A percentile compares a stretch with the other conserved stretches of the same genome.
Evolutionary conservation across 1,140 invertebrate species (phyloP).

Genomic region (Diorhabda elongata): DNA sequence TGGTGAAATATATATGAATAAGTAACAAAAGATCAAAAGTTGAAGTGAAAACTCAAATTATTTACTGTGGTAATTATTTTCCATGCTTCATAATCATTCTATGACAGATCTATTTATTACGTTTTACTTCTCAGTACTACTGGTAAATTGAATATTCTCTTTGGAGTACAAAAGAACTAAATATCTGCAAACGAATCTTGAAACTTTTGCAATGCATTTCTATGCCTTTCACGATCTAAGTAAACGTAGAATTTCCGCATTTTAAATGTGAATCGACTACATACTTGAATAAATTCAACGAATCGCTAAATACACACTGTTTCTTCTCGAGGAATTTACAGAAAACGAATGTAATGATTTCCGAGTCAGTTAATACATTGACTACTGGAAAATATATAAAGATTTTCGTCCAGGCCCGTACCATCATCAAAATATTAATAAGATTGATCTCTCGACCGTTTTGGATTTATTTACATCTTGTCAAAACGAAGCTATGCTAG

Average conservation of each 20-base stretch:
- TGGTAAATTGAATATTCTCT: background rate
- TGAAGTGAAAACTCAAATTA: too few relatives aligned
- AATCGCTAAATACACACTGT: background rate
- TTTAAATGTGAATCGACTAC: background rate
- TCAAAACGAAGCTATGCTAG: too few relatives aligned
- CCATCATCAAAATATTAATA: too few relatives aligned
- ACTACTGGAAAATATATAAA: background rate
- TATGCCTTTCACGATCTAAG: slow-evolving; percentile 2
- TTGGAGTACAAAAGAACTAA: background rate
- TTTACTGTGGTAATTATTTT: too few relatives aligned
- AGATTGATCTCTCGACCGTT: too few relatives aligned
- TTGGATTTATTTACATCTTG: too few relatives aligned
- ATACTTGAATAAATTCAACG: slow-evolving; percentile 2
- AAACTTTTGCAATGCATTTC: background rate
- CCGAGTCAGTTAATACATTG: background rate
- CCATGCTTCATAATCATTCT: too few relatives aligned
- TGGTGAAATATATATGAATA: too few relatives aligned
- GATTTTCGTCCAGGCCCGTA: too few relatives aligned
- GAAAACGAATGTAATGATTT: background rate
- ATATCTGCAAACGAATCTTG: background rate
- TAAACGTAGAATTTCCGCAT: background rate
- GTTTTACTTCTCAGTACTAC: too few relatives aligned
- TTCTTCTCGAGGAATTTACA: background rate
- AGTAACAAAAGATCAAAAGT: too few relatives aligned
- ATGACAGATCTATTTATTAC: too few relatives aligned